Base-by-base conservation (phyloP, 23 tunicate species). In the Oikopleura dioica region DNA sequence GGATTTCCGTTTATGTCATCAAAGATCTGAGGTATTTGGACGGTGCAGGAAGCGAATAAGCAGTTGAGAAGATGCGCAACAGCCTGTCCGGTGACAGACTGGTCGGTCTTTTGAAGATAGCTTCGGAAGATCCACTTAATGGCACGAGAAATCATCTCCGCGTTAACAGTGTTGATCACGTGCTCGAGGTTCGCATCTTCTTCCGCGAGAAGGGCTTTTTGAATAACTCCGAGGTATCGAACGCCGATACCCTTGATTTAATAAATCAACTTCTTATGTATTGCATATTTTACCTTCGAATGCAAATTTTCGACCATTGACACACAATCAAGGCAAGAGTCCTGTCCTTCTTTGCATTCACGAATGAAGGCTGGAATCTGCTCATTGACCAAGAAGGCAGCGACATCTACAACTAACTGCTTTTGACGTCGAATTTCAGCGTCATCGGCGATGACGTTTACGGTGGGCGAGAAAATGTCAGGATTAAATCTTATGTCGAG, bases 401-500 rank as follows among this genome's bases (percentile, higher is more conserved):
- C 96, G 1, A 84, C 86, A 36, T 89, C 79, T 51, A 78, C 78
- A 26, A 89, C 79, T 44, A 84, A 68, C 50, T 78, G 37, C 58
- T 80, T 84, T 69, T 89, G 87, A 5, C 36, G 75, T 68, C 84
- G 78, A 24, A 82, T 75, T 76, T 89, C 89, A 37, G 84, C 96
- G n/a, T 68, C 77, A 26, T 81, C 12, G n/a, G 35, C 81, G 0
- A 78, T 84, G 50, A 68, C 76, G 23, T 77, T 79, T 5, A 84
- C 80, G 21, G 36, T 81, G 12, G 82, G 77, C 1, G 96, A 82
- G 76, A 84, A 89, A 37, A 89, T 36, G 77, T 89, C 96, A 58
- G 89, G 89, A 50, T 89, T 89, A 50, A 89, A 89, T 9, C 96
- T 83, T 37, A 89, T 79, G 51, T 89, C 96, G 69, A 89, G 84